Percentiles rank a stretch among this genome's conserved stretches.
Evolutionary conservation across 2,113 vertebrate species (phyloP).

Genomic region (Sinocyclocheilus anophthalmus): DNA sequence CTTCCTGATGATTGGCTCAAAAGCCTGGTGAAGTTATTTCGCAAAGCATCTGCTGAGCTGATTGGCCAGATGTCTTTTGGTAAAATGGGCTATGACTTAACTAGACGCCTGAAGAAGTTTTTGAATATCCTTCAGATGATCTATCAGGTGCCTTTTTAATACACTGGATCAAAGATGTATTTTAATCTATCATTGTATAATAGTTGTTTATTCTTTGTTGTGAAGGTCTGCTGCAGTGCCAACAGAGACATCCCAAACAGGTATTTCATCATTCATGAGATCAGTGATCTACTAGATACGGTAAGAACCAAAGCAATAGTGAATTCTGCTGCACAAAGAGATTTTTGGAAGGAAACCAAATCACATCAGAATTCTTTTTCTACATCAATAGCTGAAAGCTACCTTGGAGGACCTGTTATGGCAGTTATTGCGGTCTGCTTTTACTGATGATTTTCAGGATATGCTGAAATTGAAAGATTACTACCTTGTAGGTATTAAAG

Average conservation of each 20-base stretch:
- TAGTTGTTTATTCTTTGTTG: neutral
- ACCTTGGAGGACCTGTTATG: rapidly evolving
- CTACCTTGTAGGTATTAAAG: neutral
- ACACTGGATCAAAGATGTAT: neutral
- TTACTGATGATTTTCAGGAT: neutral
- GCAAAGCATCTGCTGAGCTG: neutral
- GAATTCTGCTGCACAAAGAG: neutral
- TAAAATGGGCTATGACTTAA: neutral
- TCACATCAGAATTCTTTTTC: neutral
- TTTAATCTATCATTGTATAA: neutral
- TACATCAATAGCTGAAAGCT: conserved; percentile 13
- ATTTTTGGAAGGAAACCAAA: neutral
- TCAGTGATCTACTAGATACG: conserved; percentile 26
- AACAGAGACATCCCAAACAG: conserved; percentile 16
- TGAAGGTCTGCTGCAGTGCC: conserved; percentile 48
- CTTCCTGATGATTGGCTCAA: conserved; percentile 49
- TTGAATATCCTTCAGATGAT: conserved; percentile 46
- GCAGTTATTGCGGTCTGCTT: rapidly evolving
- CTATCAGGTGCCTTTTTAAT: conserved; percentile 55
- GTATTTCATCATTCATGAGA: conserved; percentile 54
- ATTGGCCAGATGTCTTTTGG: conserved; percentile 16
- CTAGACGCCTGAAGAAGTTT: neutral
- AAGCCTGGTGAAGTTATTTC: conserved; percentile 54
- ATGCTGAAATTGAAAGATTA: neutral
- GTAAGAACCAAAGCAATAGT: conserved; percentile 47